phyloP scores from a whole-genome alignment of 1,140 invertebrate genomes.

The Trichonephila inaurata region DNA sequence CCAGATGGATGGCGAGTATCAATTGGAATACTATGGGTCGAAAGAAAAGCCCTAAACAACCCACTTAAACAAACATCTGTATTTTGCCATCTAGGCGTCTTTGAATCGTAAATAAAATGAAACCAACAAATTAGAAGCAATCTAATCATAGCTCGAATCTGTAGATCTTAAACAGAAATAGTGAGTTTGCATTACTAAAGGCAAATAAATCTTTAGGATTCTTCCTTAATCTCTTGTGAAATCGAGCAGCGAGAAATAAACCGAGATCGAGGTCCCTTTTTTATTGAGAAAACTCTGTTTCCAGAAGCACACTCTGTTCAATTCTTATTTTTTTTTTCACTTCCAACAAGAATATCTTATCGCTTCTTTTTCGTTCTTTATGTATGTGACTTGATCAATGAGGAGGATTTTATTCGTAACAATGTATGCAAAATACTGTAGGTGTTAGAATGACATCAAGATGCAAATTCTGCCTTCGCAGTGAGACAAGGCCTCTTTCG shows the following conservation, averaged over 20 bases:
- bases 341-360: background rate
- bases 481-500: background rate
- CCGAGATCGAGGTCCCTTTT: background rate
- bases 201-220: conserved; percentile 39
- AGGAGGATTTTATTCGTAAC: conserved; percentile 39
- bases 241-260: conserved; percentile 32
- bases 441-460: conserved; percentile 55
- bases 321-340: background rate
- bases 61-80: conserved; percentile 31
- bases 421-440: conserved; percentile 45
- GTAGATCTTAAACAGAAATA: background rate
- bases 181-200: conserved; percentile 36
- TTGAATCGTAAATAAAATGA: background rate
- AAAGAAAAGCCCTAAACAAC: background rate
- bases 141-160: conserved; percentile 51
- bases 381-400: conserved; percentile 27
- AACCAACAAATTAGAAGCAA: conserved; percentile 39
- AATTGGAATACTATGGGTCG: background rate
- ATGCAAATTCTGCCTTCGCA: conserved; percentile 38
- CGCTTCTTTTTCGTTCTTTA: conserved; percentile 4
- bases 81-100: background rate
- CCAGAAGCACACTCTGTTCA: background rate
- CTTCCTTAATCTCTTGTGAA: conserved; percentile 54
- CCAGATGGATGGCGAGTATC: conserved; percentile 3
- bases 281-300: conserved; percentile 3